These are phyloP conservation scores for Zaprionus africanus DNA, from an alignment of 1,140 invertebrate species.

Conservation along the genomic window DNA sequence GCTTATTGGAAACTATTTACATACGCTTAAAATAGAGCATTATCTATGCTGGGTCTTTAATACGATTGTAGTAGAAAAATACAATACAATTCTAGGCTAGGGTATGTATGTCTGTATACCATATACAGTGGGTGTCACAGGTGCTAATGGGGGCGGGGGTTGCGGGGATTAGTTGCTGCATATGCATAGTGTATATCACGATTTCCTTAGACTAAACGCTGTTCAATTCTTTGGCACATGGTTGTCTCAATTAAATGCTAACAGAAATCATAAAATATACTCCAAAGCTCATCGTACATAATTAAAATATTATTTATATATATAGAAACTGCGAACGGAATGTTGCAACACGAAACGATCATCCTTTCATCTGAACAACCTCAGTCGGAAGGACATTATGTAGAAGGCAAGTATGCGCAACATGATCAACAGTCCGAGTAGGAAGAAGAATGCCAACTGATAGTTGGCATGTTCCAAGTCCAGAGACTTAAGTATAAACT, in stretches of 20 bases:
- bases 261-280: conserved; percentile 54
- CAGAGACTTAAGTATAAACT: conserved; percentile 88
- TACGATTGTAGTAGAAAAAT: conserved; percentile 41
- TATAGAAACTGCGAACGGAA: conserved; percentile 52
- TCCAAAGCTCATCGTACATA: conserved; percentile 5
- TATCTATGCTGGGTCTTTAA: conserved; percentile 39
- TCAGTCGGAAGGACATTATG: conserved; percentile 81
- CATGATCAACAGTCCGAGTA: conserved; percentile 65
- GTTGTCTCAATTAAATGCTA: conserved; percentile 55
- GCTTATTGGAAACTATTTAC: conserved; percentile 40
- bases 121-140: conserved; percentile 13
- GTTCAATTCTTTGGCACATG: conserved; percentile 69
- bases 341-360: conserved; percentile 39
- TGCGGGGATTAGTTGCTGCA: conserved; percentile 22
- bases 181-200: conserved; percentile 61
- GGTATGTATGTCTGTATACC: neutral
- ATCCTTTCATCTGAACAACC: conserved; percentile 75
- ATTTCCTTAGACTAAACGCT: conserved; percentile 70
- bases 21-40: conserved; percentile 39
- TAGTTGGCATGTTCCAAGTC: conserved; percentile 88
- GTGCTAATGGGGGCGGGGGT: conserved; percentile 3
- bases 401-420: conserved; percentile 80
- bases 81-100: conserved; percentile 32
- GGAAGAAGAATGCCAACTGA: conserved; percentile 59
- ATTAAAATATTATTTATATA: conserved; percentile 33